These are phyloP conservation scores for Pipistrellus nathusii DNA, from an alignment of 2,797 vertebrate genomes.

Conservation along the genomic window DNA sequence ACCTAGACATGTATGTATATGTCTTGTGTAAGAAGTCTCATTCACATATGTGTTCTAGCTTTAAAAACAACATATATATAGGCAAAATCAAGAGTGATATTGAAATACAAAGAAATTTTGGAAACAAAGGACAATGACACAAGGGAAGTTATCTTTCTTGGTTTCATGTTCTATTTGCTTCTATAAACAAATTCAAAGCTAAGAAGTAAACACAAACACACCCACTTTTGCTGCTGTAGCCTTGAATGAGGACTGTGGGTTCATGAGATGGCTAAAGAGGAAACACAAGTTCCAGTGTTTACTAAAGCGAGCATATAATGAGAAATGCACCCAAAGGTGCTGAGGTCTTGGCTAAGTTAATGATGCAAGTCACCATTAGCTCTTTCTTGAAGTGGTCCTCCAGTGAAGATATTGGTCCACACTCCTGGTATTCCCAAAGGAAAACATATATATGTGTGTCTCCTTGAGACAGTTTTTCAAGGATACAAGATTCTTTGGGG, in stretches of 20 bases:
- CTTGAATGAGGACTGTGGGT: neutral
- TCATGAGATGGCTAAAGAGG: neutral
- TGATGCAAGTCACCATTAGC: neutral
- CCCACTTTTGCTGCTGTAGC: neutral
- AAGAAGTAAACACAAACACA: neutral
- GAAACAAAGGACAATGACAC: neutral
- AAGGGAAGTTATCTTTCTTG: neutral
- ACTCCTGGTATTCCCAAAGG: neutral
- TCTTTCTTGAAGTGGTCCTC: neutral
- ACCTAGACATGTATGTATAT: neutral
- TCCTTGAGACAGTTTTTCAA: neutral
- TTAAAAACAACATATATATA: neutral
- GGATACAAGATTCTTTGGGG: neutral
- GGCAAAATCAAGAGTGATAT: neutral
- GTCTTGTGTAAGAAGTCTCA: neutral
- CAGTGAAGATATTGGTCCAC: neutral
- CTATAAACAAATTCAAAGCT: neutral
- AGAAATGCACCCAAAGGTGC: neutral
- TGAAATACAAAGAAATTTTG: neutral
- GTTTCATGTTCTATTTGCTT: neutral
- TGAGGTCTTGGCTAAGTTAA: neutral
- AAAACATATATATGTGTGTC: neutral
- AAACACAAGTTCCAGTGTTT: neutral
- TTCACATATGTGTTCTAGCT: neutral
- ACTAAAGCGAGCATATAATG: neutral